These are phyloP conservation scores for Porites rus DNA, from an alignment of 92 coral and sea anemone genomes.

Conservation along the genomic window DNA sequence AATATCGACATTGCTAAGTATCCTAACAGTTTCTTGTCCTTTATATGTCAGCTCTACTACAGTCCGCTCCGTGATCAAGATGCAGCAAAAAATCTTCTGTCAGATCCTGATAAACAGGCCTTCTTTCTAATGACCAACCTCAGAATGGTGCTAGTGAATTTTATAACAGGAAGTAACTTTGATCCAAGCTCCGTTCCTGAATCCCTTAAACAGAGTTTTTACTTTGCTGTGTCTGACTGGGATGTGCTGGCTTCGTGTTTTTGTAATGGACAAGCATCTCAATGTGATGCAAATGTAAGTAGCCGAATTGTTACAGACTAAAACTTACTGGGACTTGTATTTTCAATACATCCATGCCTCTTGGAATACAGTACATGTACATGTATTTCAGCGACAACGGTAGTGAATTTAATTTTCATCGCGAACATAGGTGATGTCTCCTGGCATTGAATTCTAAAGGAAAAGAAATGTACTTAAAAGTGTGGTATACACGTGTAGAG, in stretches of 20 bases:
- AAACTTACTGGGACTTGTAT: too few relatives aligned
- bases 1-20: not conserved
- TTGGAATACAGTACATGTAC: too few relatives aligned
- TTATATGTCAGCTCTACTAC: constrained; percentile 29
- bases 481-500: too few relatives aligned
- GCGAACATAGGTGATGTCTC: too few relatives aligned
- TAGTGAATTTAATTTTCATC: too few relatives aligned
- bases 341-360: too few relatives aligned
- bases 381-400: too few relatives aligned
- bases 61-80: constrained; percentile 68
- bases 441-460: too few relatives aligned
- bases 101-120: constrained; percentile 60
- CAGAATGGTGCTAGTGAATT: constrained; percentile 76
- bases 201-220: constrained; percentile 52
- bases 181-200: constrained; percentile 46
- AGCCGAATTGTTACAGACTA: not conserved
- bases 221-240: constrained; percentile 87
- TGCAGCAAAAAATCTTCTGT: constrained; percentile 37
- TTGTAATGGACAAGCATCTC: constrained; percentile 92
- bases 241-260: constrained; percentile 80
- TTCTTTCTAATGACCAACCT: constrained; percentile 84
- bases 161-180: constrained; percentile 57
- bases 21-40: not conserved
- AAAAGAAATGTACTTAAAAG: too few relatives aligned
- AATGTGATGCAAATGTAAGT: constrained; percentile 73